Evolutionary conservation across 2,888 invertebrate genomes (phyloP), one percentile per base, ranked within the genome.

Genomic region (Malthinus seriepunctatus): DNA sequence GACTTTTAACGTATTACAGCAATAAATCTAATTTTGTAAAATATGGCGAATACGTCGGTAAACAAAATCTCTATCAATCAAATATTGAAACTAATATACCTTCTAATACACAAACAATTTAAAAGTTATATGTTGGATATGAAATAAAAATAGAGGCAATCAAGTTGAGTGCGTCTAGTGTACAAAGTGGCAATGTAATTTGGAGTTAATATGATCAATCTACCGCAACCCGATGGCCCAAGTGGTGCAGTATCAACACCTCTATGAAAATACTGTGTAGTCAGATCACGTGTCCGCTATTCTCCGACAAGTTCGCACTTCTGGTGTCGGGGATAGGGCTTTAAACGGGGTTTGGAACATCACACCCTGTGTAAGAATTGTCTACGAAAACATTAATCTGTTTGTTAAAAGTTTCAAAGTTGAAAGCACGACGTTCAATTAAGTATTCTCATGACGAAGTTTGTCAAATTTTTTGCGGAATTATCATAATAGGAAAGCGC

Each of bases 261-360:
- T 65, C 59, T 62, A 64, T 64, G 60, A 64, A 64, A 60, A 62
- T 62, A 63, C 54, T 71, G 68, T 66, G 63, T 64, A 74, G 71
- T 70, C 75, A 55, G 64, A 68, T 66, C 77, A 77, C 76, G 77
- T 70, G 63, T 66, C 63, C 65, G 71, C 77, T 71, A 75, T 77
- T 77, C 73, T 72, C 74, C 71, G 65, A 69, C 72, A 72, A 73
- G 74, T 73, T 73, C 71, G 71, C 72, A 72, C 73, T 71, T 71
- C 67, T 68, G 60, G 57, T 62, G 65, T 58, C 44, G 57, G 63
- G 57, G 66, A 59, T 60, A 54, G 47, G 46, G 35, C 46, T 50
- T 51, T 50, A 35, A 14, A 46, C 32, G 53, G 56, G 53, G 60
- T 50, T 51, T 42, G 48, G 56, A 46, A 37, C 55, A 55, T 51